Evolutionary conservation across 1,140 invertebrate species (phyloP).

Genomic region (Chlorops oryzae): DNA sequence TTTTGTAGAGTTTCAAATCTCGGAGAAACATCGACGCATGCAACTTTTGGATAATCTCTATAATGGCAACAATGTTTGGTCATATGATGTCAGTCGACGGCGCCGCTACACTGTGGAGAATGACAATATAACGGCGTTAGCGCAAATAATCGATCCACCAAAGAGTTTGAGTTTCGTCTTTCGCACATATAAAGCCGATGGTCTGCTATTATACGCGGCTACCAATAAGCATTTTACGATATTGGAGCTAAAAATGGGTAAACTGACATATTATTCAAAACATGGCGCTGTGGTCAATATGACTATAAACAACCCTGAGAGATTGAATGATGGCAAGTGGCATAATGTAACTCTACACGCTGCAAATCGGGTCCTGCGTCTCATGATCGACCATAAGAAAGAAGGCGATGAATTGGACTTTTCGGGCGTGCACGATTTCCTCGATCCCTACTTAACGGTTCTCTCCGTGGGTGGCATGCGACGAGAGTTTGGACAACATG

Average conservation of each 20-base stretch:
- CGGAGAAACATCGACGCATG: constrained; percentile 78
- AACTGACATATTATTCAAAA: constrained; percentile 68
- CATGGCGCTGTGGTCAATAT: constrained; percentile 74
- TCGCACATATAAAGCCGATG: constrained; percentile 67
- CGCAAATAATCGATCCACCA: constrained; percentile 47
- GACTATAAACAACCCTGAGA: constrained; percentile 56
- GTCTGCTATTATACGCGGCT: constrained; percentile 73
- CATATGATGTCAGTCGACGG: constrained; percentile 15
- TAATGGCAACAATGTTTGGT: constrained; percentile 64
- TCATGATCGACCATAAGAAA: constrained; percentile 63
- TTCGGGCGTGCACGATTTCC: constrained; percentile 80
- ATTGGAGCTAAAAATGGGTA: constrained; percentile 66
- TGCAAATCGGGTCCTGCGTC: constrained; percentile 60
- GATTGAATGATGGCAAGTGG: constrained; percentile 74
- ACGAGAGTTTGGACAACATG: constrained; percentile 52
- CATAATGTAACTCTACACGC: constrained; percentile 73
- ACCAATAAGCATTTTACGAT: constrained; percentile 84
- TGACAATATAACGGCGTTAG: constrained; percentile 26
- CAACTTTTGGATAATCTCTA: constrained; percentile 74
- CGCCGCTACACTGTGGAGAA: constrained; percentile 14
- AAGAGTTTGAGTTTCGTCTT: constrained; percentile 78
- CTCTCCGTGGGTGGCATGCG: constrained; percentile 70
- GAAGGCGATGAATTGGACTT: constrained; percentile 78
- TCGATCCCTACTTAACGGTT: constrained; percentile 80
- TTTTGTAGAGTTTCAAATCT: constrained; percentile 72